A percentile compares a stretch with the other conserved stretches of the same genome.
Evolutionary conservation across 2,797 vertebrate genomes (phyloP).

Genomic region (Meda fulgida): DNA sequence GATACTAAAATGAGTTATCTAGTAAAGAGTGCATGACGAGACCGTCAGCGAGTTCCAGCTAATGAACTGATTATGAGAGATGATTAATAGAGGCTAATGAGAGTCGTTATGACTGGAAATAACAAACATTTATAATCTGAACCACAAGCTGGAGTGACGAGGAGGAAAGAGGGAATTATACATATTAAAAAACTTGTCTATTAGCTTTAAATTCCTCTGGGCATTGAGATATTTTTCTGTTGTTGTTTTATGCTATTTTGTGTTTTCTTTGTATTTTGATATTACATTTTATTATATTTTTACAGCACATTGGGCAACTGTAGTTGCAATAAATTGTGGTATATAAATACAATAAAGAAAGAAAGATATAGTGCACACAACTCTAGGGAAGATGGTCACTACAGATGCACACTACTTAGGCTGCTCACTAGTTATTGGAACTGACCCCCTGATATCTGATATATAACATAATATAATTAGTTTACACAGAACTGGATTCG

Average conservation of each 20-base stretch:
- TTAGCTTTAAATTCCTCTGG: too few relatives aligned
- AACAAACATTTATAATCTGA: conserved; percentile 62
- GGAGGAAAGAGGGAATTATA: background rate
- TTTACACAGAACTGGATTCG: background rate
- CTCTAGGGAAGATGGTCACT: background rate
- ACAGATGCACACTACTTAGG: background rate
- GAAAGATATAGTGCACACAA: background rate
- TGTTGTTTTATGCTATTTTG: too few relatives aligned
- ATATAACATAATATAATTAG: background rate
- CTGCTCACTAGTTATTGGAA: background rate
- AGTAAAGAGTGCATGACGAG: background rate
- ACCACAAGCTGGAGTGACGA: background rate
- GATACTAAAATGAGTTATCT: background rate
- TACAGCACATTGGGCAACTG: too few relatives aligned
- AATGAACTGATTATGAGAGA: background rate
- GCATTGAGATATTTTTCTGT: too few relatives aligned
- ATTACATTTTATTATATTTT: too few relatives aligned
- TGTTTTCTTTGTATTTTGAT: too few relatives aligned
- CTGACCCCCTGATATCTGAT: background rate
- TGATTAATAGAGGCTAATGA: conserved; percentile 46
- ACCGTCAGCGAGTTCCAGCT: background rate
- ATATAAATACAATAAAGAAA: too few relatives aligned
- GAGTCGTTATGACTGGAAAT: conserved; percentile 61
- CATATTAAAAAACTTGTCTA: too few relatives aligned
- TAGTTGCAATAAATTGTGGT: too few relatives aligned